Percentiles rank a stretch among this genome's conserved stretches.
Evolutionary conservation across 2,888 invertebrate genomes (phyloP).

Genomic region (Diloba caeruleocephala): DNA sequence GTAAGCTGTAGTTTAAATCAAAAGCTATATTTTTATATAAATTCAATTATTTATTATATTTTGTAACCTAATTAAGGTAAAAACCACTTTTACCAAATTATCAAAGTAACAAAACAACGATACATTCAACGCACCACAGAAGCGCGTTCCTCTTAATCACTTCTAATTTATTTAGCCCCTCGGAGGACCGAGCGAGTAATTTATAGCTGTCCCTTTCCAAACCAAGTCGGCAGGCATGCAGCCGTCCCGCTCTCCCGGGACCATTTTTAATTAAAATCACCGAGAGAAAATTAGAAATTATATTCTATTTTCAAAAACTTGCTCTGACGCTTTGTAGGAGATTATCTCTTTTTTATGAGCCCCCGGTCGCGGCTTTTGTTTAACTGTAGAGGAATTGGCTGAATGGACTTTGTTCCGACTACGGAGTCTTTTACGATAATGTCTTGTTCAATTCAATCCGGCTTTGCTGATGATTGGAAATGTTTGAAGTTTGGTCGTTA

Average conservation of each 20-base stretch:
- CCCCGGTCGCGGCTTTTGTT: conserved; percentile 84
- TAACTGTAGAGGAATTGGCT: conserved; percentile 84
- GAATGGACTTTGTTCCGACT: conserved; percentile 79
- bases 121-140: conserved; percentile 79
- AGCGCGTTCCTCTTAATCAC: conserved; percentile 88
- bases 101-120: conserved; percentile 77
- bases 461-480: conserved; percentile 73
- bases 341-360: conserved; percentile 88
- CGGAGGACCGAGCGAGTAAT: conserved; percentile 82
- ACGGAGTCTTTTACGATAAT: conserved; percentile 76
- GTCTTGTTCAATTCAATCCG: conserved; percentile 81
- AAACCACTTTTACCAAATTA: conserved; percentile 60
- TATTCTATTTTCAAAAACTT: conserved; percentile 89
- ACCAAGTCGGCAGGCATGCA: conserved; percentile 67
- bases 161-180: conserved; percentile 88
- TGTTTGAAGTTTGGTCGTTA: conserved; percentile 65
- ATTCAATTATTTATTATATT: conserved; percentile 4
- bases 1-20: too few species aligned
- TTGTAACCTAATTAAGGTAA: conserved; percentile 48
- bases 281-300: conserved; percentile 89
- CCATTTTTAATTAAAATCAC: conserved; percentile 89
- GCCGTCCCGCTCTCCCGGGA: conserved; percentile 83
- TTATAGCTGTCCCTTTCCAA: conserved; percentile 83
- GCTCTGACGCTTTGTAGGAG: conserved; percentile 87
- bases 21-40: too few species aligned